phyloP scores from a whole-genome alignment of 2,888 invertebrate species.

The Eledona agricola region DNA sequence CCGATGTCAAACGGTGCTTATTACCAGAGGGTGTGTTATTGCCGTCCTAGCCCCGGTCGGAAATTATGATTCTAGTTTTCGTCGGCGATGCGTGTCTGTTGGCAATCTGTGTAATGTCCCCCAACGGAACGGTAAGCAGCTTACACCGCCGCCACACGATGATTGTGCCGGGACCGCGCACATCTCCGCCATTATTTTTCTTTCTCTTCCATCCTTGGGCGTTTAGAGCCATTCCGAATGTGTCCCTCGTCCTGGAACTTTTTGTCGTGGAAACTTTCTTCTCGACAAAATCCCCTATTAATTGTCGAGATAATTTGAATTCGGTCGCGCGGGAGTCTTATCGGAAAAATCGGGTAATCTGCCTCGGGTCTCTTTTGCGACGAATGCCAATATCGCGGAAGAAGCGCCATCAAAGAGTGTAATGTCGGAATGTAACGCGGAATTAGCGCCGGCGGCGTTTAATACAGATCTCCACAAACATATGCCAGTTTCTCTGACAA shows the following conservation, averaged over 20 bases:
- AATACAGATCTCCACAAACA: constrained; percentile 14
- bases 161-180: constrained; percentile 55
- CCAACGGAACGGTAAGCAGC: constrained; percentile 58
- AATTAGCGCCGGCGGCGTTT: constrained; percentile 24
- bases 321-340: constrained; percentile 4
- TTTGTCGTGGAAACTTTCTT: constrained; percentile 37
- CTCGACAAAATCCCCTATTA: constrained; percentile 28
- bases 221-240: constrained; percentile 58
- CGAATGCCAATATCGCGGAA: constrained; percentile 23
- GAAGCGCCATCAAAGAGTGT: constrained; percentile 11
- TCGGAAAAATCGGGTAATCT: constrained; percentile 20
- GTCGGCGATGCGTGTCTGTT: constrained; percentile 32
- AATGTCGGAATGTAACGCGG: constrained; percentile 12
- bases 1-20: too few species aligned
- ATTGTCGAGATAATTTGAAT: constrained; percentile 23
- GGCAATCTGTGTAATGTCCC: constrained; percentile 61
- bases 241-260: constrained; percentile 52
- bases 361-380: too few species aligned
- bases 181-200: constrained; percentile 52
- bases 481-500: constrained; percentile 2
- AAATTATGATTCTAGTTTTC: constrained; percentile 42
- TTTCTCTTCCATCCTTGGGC: constrained; percentile 48
- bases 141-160: constrained; percentile 56
- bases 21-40: too few species aligned
- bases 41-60: constrained; percentile 4